Evolutionary conservation across 2,113 vertebrate genomes (phyloP), one percentile per base, ranked within the genome.

Genomic region (Saccopteryx bilineata): DNA sequence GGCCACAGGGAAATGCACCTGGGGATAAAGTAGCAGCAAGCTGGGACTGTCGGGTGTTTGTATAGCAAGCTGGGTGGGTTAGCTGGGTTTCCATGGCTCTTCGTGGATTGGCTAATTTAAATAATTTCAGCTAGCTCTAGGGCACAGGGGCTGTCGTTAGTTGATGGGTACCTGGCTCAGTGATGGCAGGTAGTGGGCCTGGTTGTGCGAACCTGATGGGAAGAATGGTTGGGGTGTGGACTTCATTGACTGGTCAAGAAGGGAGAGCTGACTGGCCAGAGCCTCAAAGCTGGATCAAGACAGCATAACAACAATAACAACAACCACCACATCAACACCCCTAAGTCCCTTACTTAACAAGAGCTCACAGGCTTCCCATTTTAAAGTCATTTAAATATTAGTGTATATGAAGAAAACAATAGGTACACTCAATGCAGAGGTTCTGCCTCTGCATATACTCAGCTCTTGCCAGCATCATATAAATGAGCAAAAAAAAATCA

Each of bases 331-430:
- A 39, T 39, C 39, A 26, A 9, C 13, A 33, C 5, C 23, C 5
- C 21, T 9, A 76, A 60, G 46, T 17, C 18, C 58, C 6, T 26
- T 65, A 2, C 13, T 19, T 76, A 78, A 7, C 11, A 50, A 71
- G 26, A 66, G 17, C 58, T 23, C 46, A 66, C 18, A 61, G 15
- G 28, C 24, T 84, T 89, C 26, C 46, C 0, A 58, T 83, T 71
- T 78, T 83, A 83, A 90, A 87, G 18, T 68, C 7, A 17, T 61
- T 79, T 96, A 90, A 68, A 63, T 74, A 78, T 79, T 65, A 69
- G 50, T n/a, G 10, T 48, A 82, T 87, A 39, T 71, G 52, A 56
- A 56, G 14, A 86, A 61, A n/a, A 58, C 65, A 56, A 52, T 12
- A 56, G 23, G 5, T 50, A 15, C 21, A 75, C 83, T 61, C n/a